Percentiles rank a stretch among this genome's conserved stretches.
These are phyloP conservation scores for Anniella stebbinsi DNA, from an alignment of 2,797 vertebrate species.

Conservation along the genomic window DNA sequence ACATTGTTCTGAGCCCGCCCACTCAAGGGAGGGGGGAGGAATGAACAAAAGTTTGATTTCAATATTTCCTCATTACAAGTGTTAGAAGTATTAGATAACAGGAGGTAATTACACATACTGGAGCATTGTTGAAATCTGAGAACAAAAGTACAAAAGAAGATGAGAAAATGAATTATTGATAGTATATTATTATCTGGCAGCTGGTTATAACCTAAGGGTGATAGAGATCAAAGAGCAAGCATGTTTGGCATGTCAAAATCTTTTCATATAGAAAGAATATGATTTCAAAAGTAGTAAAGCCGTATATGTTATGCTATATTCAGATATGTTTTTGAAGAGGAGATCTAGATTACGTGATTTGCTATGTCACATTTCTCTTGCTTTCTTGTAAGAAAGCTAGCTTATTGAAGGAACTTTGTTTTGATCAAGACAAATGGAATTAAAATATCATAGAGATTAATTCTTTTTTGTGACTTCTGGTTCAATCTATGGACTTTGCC, in stretches of 20 bases:
- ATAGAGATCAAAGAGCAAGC: constrained; percentile 20
- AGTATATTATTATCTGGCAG: constrained; percentile 31
- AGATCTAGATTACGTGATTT: neutral
- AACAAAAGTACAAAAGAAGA: neutral
- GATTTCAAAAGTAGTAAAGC: neutral
- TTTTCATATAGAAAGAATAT: constrained; percentile 6
- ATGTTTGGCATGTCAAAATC: constrained; percentile 27
- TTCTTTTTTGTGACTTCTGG: neutral
- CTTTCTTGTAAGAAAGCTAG: neutral
- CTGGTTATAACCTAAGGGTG: neutral
- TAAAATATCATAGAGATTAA: neutral
- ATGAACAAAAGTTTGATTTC: neutral
- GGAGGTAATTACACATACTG: neutral
- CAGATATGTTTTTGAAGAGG: neutral
- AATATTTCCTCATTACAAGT: neutral
- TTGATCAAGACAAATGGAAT: neutral
- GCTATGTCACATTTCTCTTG: neutral
- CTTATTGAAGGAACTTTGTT: neutral
- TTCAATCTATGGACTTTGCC: neutral
- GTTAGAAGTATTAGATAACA: neutral
- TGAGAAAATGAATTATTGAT: constrained; percentile 40
- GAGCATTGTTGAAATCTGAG: neutral
- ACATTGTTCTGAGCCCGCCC: neutral
- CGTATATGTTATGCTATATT: neutral
- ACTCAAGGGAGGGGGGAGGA: neutral